These are phyloP conservation scores for Melanerpes formicivorus DNA, from an alignment of 2,113 vertebrate species.

Conservation along the genomic window DNA sequence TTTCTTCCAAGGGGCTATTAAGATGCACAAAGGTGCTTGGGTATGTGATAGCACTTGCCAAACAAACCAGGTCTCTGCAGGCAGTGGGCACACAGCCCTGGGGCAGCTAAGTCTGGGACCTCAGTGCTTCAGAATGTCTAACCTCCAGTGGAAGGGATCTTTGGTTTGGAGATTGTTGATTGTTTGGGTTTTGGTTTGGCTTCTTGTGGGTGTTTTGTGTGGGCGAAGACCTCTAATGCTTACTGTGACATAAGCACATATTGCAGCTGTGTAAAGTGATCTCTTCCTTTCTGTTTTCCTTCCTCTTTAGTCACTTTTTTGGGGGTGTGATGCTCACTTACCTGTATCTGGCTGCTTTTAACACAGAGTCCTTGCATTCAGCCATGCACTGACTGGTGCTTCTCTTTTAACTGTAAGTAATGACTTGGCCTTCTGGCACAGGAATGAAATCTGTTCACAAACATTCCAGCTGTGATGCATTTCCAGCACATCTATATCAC, in stretches of 20 bases:
- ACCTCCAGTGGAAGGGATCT: neutral
- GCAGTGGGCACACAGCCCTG: neutral
- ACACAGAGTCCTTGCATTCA: neutral
- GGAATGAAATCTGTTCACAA: neutral
- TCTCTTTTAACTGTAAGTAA: neutral
- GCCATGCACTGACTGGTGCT: neutral
- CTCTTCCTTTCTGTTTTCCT: neutral
- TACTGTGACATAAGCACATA: neutral
- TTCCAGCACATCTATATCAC: neutral
- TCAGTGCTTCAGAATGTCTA: neutral
- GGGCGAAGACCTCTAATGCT: neutral
- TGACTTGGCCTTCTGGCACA: neutral
- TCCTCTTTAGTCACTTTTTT: neutral
- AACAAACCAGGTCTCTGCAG: neutral
- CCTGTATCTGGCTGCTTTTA: neutral
- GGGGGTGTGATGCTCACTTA: neutral
- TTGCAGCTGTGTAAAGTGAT: neutral
- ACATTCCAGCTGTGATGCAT: neutral
- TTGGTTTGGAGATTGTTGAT: too few relatives aligned
- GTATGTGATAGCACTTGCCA: neutral
- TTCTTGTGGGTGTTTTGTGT: neutral
- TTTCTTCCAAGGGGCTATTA: neutral
- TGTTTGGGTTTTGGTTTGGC: neutral
- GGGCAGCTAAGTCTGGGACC: neutral
- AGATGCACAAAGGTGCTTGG: neutral